Evolutionary conservation across 35 echinoderm and acorn worm species (phyloP).

Genomic region (Hemicentrotus pulcherrimus): DNA sequence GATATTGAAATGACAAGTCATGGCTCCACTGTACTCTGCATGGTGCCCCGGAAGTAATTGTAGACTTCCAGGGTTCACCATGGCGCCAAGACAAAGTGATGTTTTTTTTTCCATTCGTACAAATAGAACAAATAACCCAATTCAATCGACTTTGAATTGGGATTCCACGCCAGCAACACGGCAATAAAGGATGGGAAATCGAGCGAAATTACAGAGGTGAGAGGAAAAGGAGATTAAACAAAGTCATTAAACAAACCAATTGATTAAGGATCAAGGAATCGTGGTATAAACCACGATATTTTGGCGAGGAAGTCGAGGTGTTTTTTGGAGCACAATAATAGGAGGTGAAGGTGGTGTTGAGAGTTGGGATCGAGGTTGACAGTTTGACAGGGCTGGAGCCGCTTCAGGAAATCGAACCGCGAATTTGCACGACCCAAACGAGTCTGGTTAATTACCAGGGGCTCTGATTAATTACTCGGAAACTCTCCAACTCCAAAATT

Average conservation of each 20-base stretch:
- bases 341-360: background rate
- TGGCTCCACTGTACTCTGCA: background rate
- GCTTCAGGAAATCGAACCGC: background rate
- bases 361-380: background rate
- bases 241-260: background rate
- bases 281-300: background rate
- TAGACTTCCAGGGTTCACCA: background rate
- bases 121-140: background rate
- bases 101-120: background rate
- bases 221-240: background rate
- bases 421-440: background rate
- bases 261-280: background rate
- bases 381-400: background rate
- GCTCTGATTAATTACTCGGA: background rate
- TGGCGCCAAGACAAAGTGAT: background rate
- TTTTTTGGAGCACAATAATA: background rate
- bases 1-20: background rate
- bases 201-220: background rate
- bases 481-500: background rate
- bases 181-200: background rate
- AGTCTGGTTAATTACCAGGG: background rate
- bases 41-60: constrained; percentile 28
- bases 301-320: background rate
- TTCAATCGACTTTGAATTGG: background rate
- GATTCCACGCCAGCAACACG: too few species aligned